A percentile compares a stretch with the other conserved stretches of the same genome.
Conservation (phyloP, 2,888 invertebrate genomes). For the Pasiphila rectangulata region DNA sequence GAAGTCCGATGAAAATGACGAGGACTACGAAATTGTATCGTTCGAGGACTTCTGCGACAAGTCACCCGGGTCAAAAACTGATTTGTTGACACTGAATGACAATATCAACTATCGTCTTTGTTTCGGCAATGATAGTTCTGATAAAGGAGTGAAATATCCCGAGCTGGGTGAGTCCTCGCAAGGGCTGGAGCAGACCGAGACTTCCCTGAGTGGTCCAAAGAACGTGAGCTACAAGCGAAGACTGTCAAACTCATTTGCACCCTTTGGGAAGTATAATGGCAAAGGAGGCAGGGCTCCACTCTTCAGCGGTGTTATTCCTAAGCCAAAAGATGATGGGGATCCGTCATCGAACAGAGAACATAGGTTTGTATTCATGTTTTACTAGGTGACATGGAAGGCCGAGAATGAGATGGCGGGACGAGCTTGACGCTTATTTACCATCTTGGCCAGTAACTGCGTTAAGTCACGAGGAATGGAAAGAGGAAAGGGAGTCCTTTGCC, state of each 20-base stretch:
- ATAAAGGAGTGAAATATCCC: constrained; percentile 51
- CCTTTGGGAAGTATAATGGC: constrained; percentile 59
- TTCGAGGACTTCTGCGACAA: constrained; percentile 83
- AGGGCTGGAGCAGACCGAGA: constrained; percentile 60
- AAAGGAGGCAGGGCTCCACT: constrained; percentile 52
- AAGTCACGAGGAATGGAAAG: too few species aligned
- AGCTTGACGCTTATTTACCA: too few species aligned
- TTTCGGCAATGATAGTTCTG: constrained; percentile 54
- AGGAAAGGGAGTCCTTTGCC: too few species aligned
- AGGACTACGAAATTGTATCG: constrained; percentile 78
- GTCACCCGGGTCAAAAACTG: constrained; percentile 72
- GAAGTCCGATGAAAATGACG: constrained; percentile 61
- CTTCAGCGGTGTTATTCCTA: constrained; percentile 65
- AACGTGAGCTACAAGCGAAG: constrained; percentile 58
- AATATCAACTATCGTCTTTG: constrained; percentile 76
- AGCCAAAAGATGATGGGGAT: constrained; percentile 55
- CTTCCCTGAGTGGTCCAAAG: constrained; percentile 63
- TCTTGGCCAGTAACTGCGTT: too few species aligned
- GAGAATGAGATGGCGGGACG: too few species aligned
- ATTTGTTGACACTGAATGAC: constrained; percentile 77
- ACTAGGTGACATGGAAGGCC: too few species aligned
- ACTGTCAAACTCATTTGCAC: constrained; percentile 59
- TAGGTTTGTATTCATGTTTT: constrained; percentile 58
- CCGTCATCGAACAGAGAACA: constrained; percentile 54
- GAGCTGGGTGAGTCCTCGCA: constrained; percentile 64